Evolutionary conservation across 2,888 invertebrate species (phyloP).

Genomic region (Cryptus armator): DNA sequence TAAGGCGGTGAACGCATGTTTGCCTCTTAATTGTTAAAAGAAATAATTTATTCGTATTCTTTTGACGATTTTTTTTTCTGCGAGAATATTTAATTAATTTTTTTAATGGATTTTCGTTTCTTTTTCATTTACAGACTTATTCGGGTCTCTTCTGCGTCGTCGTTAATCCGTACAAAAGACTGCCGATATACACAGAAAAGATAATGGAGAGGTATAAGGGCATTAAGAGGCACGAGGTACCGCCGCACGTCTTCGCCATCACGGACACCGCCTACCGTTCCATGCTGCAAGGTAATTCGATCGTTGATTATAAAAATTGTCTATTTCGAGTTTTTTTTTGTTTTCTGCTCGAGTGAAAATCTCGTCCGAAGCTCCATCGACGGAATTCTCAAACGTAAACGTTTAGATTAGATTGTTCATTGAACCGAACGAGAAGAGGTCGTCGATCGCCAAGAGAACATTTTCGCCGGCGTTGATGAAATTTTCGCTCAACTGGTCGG

Average conservation of each 20-base stretch:
- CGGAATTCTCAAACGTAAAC: neutral
- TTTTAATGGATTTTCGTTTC: conserved; percentile 16
- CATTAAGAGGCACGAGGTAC: conserved; percentile 99
- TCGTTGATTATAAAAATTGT: conserved; percentile 26
- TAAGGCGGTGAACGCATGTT: neutral
- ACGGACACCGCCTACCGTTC: conserved; percentile 99
- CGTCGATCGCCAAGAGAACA: neutral
- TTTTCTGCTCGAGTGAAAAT: neutral
- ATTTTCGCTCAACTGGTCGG: conserved; percentile 1
- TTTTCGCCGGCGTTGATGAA: conserved; percentile 23
- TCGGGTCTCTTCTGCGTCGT: conserved; percentile 99
- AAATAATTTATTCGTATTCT: conserved; percentile 8
- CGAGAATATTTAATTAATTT: neutral
- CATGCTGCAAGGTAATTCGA: conserved; percentile 96
- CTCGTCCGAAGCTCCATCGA: neutral
- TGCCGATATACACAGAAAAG: conserved; percentile 99
- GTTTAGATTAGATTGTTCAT: conserved; percentile 8
- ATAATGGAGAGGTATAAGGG: conserved; percentile 99
- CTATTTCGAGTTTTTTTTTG: neutral
- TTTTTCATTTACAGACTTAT: conserved; percentile 93
- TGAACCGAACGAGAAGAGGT: conserved; percentile 9
- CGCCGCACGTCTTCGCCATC: conserved; percentile 99
- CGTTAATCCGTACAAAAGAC: conserved; percentile 99
- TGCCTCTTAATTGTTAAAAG: neutral
- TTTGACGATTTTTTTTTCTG: neutral